These are phyloP conservation scores for Popillia japonica DNA, from an alignment of 1,140 invertebrate species.

Conservation along the genomic window DNA sequence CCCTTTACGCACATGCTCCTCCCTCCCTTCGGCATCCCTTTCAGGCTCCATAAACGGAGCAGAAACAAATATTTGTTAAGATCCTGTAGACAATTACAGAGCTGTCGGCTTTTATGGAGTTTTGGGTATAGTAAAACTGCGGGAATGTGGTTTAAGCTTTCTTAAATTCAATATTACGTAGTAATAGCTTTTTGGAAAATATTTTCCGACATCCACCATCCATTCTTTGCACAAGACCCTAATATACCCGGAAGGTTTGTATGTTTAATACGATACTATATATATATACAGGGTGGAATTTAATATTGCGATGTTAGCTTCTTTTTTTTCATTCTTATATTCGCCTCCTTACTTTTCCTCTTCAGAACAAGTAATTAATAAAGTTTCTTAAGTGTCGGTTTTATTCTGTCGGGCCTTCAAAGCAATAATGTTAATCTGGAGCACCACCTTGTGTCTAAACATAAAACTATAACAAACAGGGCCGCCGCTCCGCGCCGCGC, in stretches of 20 bases:
- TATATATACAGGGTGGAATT: background rate
- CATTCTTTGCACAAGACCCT: constrained; percentile 2
- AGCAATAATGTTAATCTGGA: constrained; percentile 27
- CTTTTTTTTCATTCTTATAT: too few relatives aligned
- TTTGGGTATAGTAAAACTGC: too few relatives aligned
- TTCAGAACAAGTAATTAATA: constrained; percentile 7
- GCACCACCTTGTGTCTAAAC: constrained; percentile 27
- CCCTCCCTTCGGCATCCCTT: background rate
- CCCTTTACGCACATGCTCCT: background rate
- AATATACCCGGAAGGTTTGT: background rate
- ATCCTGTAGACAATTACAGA: constrained; percentile 10
- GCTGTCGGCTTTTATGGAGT: background rate
- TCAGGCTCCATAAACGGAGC: background rate
- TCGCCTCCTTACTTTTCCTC: background rate
- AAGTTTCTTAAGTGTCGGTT: constrained; percentile 24
- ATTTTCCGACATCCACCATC: background rate
- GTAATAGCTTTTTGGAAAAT: constrained; percentile 6
- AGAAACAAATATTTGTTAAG: constrained; percentile 2
- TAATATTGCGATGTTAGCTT: background rate
- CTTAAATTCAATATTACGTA: constrained; percentile 12
- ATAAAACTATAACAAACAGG: constrained; percentile 36
- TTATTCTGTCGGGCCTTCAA: constrained; percentile 21
- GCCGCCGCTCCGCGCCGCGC: too few relatives aligned
- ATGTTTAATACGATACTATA: background rate
- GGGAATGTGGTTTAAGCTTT: too few relatives aligned